phyloP scores from a whole-genome alignment of 2,113 vertebrate species.

The Pelecanoides urinatrix region DNA sequence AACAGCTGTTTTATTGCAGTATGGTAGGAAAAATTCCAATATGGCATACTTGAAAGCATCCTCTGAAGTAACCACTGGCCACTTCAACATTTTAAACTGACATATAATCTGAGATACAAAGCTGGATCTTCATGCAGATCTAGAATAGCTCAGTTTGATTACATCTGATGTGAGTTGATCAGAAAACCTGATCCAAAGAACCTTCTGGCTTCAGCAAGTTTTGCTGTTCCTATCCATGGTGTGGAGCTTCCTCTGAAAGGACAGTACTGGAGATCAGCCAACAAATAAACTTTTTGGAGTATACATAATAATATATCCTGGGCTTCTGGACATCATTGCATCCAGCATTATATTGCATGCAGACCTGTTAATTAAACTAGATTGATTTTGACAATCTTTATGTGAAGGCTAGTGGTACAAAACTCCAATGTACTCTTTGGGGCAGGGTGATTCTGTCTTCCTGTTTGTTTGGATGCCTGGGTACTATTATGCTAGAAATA shows the following conservation, averaged over 20 bases:
- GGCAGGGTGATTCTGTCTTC: background rate
- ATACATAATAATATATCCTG: too few relatives aligned
- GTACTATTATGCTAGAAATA: background rate
- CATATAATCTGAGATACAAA: background rate
- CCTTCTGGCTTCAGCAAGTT: background rate
- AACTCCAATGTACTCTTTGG: background rate
- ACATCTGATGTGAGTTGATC: background rate
- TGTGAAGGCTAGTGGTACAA: background rate
- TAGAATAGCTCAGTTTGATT: background rate
- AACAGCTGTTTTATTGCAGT: background rate
- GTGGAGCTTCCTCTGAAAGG: background rate
- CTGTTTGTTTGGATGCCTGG: background rate
- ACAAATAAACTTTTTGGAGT: background rate
- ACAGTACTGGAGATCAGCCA: background rate
- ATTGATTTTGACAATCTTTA: background rate
- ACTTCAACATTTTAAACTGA: background rate
- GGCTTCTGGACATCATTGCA: background rate
- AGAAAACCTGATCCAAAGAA: background rate
- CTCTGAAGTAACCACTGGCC: background rate
- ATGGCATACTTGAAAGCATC: background rate
- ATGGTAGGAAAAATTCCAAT: background rate
- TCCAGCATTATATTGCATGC: background rate
- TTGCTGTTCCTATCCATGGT: background rate
- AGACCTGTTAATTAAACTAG: background rate
- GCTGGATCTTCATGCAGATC: background rate